Base-by-base conservation (phyloP, 2,888 invertebrate species). In the Sesia bembeciformis region DNA sequence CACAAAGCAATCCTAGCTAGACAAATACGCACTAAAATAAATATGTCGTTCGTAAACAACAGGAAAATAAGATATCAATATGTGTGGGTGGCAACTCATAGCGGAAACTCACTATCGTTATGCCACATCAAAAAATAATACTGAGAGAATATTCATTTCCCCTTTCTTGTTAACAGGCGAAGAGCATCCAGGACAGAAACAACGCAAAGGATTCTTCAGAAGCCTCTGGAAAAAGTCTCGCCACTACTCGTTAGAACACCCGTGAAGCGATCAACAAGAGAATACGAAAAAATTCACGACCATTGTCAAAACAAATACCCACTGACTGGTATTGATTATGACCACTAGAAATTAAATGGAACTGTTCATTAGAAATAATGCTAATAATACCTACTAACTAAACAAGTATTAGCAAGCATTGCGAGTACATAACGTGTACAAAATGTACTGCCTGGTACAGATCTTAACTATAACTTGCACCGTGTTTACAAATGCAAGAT, bases 121-220 rank as follows among this genome's bases (percentile, higher is more conserved):
- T 23, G 23, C 23, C 23, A 23, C 23, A 23, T 23, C 1, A 2
- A 23, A 23, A 23, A 23, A 23, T 23, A 23, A 23, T 23, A 23
- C 23, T 23, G 23, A n/a, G n/a, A n/a, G n/a, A 23, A 23, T 23
- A 2, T 23, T 23, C 23, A 23, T 23, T 23, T 23, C 23, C 23
- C 54, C 54, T 59, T 60, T 61, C 70, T 78, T 83, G 68, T 78
- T 62, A 65, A 67, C 91, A 93, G 93, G 93, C 68, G 93, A 93
- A 68, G 93, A 93, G 64, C 91, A 90, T 62, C 90, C 90, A 58
- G 92, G 91, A 52, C 92, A 92, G 68, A 94, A 95, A 64, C 96
- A 95, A 86, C 95, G 96, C 80, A 95, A 95, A 84, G 95, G 96
- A 62, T 96, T 96, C 83, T 96, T 96, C 90, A 95, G 95, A 84